A percentile compares a stretch with the other conserved stretches of the same genome.
phyloP scores from a whole-genome alignment of 1,140 invertebrate genomes.

The Lepidurus packardi region DNA sequence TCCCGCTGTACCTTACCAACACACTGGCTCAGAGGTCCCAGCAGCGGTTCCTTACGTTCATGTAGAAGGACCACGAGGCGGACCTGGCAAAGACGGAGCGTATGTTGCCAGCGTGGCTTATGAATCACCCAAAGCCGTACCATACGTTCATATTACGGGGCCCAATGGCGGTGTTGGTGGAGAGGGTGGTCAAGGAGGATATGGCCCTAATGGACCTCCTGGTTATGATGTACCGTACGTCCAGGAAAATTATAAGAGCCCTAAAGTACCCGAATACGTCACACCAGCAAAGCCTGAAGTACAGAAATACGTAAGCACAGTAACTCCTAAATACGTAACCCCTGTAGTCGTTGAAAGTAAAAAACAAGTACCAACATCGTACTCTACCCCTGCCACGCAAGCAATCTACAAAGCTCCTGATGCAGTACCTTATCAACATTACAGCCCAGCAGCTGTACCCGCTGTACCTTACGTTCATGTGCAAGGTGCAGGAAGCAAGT shows the following conservation, averaged over 20 bases:
- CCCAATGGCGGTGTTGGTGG: constrained; percentile 15
- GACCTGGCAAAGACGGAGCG: constrained; percentile 9
- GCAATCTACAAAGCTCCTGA: background rate
- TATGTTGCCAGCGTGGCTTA: background rate
- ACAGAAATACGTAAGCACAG: background rate
- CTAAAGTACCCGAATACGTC: background rate
- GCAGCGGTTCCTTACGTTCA: constrained; percentile 28
- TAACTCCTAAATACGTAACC: background rate
- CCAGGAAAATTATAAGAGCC: background rate
- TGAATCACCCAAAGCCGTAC: constrained; percentile 22
- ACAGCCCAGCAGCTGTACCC: background rate
- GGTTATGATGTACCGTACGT: constrained; percentile 26
- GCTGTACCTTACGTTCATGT: constrained; percentile 27
- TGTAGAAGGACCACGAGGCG: constrained; percentile 23
- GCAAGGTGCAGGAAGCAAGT: background rate
- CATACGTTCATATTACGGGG: constrained; percentile 23
- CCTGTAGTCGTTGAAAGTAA: background rate
- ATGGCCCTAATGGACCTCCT: constrained; percentile 33
- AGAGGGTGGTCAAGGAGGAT: constrained; percentile 31
- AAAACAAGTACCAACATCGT: background rate
- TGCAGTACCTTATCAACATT: background rate
- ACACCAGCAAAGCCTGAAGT: background rate
- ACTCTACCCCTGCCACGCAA: background rate
- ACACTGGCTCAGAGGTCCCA: constrained; percentile 31
- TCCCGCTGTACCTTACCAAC: constrained; percentile 31